These are phyloP conservation scores for Ruditapes philippinarum DNA, from an alignment of 1,140 invertebrate species.

Conservation along the genomic window DNA sequence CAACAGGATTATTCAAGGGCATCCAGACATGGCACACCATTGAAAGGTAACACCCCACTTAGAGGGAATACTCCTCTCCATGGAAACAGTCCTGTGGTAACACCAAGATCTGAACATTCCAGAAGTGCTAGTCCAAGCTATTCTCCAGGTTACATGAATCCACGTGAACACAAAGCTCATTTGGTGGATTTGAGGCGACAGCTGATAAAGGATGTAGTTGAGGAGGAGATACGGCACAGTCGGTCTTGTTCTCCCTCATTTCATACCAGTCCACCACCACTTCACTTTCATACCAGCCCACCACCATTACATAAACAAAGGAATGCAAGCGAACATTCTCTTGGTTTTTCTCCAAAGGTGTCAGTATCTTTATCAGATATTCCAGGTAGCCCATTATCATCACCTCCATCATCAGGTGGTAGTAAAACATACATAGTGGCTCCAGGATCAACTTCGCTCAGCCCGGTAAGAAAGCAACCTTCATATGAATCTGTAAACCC, in stretches of 20 bases:
- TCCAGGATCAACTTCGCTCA: neutral
- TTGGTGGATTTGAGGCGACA: constrained; percentile 60
- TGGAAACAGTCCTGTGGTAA: constrained; percentile 56
- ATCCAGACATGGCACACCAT: constrained; percentile 26
- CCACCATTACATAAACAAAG: neutral
- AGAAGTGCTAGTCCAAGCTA: constrained; percentile 46
- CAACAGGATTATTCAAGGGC: constrained; percentile 55
- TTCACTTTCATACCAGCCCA: neutral
- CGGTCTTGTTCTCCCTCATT: constrained; percentile 42
- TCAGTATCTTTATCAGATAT: constrained; percentile 18
- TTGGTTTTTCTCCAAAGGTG: constrained; percentile 46
- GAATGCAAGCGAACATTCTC: constrained; percentile 24
- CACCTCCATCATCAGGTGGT: neutral
- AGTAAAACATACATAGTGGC: constrained; percentile 17
- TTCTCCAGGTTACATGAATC: constrained; percentile 62
- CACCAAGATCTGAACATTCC: constrained; percentile 43
- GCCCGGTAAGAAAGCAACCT: neutral
- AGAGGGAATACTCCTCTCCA: constrained; percentile 52
- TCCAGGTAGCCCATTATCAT: neutral
- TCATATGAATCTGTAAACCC: neutral
- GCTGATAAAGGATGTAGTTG: constrained; percentile 56
- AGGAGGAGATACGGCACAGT: constrained; percentile 55
- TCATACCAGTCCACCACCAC: too few relatives aligned
- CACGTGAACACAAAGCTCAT: constrained; percentile 65
- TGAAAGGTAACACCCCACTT: constrained; percentile 44